phyloP scores from a whole-genome alignment of 1,140 invertebrate genomes.

The Drosophila auraria region DNA sequence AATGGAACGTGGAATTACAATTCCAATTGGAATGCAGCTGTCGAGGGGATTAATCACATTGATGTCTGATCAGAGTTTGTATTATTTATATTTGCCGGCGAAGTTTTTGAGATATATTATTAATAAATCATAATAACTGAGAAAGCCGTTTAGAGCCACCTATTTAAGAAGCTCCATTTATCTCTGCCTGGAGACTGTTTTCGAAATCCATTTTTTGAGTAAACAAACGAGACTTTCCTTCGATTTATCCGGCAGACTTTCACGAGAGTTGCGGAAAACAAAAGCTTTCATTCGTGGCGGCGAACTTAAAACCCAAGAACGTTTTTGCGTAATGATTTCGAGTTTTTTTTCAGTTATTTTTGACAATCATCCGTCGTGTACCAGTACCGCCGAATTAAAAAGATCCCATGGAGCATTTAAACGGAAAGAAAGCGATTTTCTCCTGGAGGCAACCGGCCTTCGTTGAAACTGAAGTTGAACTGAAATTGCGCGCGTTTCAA shows the following conservation, averaged over 20 bases:
- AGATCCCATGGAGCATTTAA: too few relatives aligned
- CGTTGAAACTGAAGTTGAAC: too few relatives aligned
- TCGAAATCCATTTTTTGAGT: background rate
- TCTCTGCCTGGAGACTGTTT: background rate
- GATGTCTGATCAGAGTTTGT: conserved; percentile 22
- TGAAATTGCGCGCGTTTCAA: too few relatives aligned
- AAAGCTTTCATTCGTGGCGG: background rate
- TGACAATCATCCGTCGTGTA: conserved; percentile 1
- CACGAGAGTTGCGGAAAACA: background rate
- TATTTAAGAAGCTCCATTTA: too few relatives aligned
- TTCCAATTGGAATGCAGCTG: conserved; percentile 33
- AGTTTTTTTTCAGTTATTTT: background rate
- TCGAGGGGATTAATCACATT: background rate
- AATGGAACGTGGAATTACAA: conserved; percentile 8
- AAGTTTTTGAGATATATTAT: background rate
- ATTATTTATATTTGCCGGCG: background rate
- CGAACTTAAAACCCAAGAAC: background rate
- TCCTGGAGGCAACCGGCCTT: too few relatives aligned
- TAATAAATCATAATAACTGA: background rate
- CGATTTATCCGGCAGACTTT: background rate
- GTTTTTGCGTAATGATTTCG: background rate
- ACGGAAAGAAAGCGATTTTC: too few relatives aligned
- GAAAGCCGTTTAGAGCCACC: too few relatives aligned
- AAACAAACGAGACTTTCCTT: background rate
- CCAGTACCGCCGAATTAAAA: background rate